These are phyloP conservation scores for Leptopilina clavipes DNA, from an alignment of 1,140 invertebrate species.

Conservation along the genomic window DNA sequence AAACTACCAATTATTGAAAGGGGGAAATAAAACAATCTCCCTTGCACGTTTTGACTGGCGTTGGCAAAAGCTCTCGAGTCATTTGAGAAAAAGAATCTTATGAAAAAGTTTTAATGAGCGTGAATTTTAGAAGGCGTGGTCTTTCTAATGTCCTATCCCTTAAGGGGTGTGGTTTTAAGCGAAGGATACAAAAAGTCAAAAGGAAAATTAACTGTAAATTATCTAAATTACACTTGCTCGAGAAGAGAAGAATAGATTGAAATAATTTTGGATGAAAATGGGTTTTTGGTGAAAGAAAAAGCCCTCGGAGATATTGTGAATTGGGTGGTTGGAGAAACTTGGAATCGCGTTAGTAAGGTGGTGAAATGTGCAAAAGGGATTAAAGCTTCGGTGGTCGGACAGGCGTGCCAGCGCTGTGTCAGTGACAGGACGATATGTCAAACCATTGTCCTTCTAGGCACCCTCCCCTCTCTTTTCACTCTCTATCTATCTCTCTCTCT, in stretches of 20 bases:
- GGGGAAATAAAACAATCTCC: no score
- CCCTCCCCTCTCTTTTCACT: no score
- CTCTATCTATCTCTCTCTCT: no score
- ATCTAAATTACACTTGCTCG: not conserved
- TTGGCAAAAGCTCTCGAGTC: no score
- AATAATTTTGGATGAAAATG: not conserved
- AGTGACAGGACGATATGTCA: conserved; percentile 68
- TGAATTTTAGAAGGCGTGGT: no score
- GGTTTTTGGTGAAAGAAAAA: not conserved
- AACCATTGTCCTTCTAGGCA: conserved; percentile 58
- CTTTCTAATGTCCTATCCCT: no score
- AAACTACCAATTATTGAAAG: no score
- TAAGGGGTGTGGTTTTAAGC: no score
- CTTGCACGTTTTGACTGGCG: no score
- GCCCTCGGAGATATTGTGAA: not conserved
- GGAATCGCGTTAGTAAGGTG: conserved; percentile 23
- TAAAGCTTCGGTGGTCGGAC: conserved; percentile 42
- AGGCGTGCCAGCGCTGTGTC: conserved; percentile 51
- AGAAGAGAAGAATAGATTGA: not conserved
- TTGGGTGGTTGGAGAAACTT: conserved; percentile 2
- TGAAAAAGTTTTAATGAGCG: no score
- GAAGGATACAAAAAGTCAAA: no score
- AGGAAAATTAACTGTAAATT: not conserved
- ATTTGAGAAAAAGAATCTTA: no score
- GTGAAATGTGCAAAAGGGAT: conserved; percentile 1